Percentiles rank a stretch among this genome's conserved stretches.
Evolutionary conservation across 2,888 invertebrate genomes (phyloP).

Genomic region (Himalopsyche japonica): DNA sequence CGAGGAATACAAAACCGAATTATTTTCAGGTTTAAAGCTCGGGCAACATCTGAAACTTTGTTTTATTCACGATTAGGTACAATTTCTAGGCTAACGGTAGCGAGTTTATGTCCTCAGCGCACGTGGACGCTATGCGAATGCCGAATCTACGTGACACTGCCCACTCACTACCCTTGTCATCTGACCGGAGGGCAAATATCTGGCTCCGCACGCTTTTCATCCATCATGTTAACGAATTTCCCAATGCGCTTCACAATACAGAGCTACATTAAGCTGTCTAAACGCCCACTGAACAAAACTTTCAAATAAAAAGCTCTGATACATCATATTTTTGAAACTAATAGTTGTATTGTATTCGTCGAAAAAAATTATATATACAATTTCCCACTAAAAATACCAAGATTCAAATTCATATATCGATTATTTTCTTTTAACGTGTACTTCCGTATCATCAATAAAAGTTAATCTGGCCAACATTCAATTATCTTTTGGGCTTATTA

Average conservation of each 20-base stretch:
- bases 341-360: no score
- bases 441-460: no score
- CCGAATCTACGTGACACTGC: background rate
- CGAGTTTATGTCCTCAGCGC: background rate
- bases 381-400: no score
- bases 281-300: background rate
- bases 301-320: background rate
- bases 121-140: background rate
- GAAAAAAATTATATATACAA: no score
- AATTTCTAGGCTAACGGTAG: background rate
- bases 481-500: no score
- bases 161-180: background rate
- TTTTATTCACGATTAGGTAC: background rate
- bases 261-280: background rate
- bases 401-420: no score
- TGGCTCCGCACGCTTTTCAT: background rate
- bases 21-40: background rate
- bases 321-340: no score
- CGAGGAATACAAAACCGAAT: background rate
- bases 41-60: background rate
- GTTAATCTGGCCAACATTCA: no score
- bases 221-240: conserved; percentile 6
- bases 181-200: background rate
- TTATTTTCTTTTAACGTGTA: no score
- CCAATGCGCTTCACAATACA: background rate